phyloP scores from a whole-genome alignment of 2,888 invertebrate genomes.

The Scelioninae gen. 1 region DNA sequence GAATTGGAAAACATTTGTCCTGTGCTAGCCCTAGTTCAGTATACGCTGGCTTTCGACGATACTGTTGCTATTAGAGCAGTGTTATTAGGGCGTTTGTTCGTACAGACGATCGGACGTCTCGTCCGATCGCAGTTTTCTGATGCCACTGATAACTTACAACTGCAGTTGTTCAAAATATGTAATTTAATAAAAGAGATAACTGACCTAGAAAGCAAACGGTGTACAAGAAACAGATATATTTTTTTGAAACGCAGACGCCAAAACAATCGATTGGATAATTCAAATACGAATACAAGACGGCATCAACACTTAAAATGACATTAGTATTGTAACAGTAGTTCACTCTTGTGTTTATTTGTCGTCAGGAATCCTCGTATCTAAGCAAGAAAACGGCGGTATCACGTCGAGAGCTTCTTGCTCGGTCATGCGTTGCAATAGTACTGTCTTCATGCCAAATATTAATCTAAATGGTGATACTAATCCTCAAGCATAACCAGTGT shows the following conservation, averaged over 20 bases:
- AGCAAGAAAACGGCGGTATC: conserved; percentile 33
- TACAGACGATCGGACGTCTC: conserved; percentile 21
- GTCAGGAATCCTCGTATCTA: not conserved
- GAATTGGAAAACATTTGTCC: conserved; percentile 78
- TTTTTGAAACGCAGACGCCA: not conserved
- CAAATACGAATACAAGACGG: conserved; percentile 2
- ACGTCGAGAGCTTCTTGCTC: conserved; percentile 34
- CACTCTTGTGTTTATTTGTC: conserved; percentile 36
- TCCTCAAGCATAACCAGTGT: conserved; percentile 18
- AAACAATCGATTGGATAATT: conserved; percentile 5
- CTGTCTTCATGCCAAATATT: conserved; percentile 44
- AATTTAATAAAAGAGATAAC: conserved; percentile 35
- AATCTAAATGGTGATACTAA: conserved; percentile 48
- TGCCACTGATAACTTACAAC: conserved; percentile 19
- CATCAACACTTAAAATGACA: conserved; percentile 38
- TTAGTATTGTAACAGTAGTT: conserved; percentile 32
- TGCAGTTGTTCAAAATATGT: conserved; percentile 36
- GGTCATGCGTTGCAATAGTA: conserved; percentile 24
- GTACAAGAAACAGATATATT: not conserved
- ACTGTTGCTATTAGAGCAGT: conserved; percentile 46
- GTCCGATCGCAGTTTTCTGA: conserved; percentile 10
- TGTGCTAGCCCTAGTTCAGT: conserved; percentile 46
- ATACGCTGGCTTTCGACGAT: conserved; percentile 36
- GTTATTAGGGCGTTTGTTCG: conserved; percentile 54
- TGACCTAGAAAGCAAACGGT: conserved; percentile 20